Conservation (phyloP, 2,888 invertebrate genomes). For the Vandiemenella viatica region DNA sequence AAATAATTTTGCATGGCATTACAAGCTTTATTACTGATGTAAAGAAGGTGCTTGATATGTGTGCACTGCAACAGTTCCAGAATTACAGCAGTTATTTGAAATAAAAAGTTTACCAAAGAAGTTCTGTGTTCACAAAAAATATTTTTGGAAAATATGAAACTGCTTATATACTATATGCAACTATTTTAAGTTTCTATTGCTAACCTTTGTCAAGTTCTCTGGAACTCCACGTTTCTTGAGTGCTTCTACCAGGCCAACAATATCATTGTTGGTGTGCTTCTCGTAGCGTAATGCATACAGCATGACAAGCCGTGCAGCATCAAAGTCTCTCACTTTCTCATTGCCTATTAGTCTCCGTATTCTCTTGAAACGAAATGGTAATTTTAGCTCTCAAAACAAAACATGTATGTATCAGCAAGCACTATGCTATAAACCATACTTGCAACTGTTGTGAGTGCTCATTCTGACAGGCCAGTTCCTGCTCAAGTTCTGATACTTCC, state of each 20-base stretch:
- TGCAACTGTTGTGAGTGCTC: slow-evolving; percentile 64
- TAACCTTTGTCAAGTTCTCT: slow-evolving; percentile 35
- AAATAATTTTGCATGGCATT: no score
- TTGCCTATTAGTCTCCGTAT: slow-evolving; percentile 64
- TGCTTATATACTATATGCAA: no score
- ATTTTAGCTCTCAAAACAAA: neutral
- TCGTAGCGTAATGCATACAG: slow-evolving; percentile 90
- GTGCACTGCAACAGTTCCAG: no score
- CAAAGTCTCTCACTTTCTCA: slow-evolving; percentile 54
- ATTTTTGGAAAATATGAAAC: no score
- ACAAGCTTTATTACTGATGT: no score
- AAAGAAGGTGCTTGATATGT: no score
- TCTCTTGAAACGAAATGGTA: slow-evolving; percentile 33
- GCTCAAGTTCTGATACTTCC: slow-evolving; percentile 85
- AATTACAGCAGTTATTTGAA: no score
- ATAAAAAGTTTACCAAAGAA: no score
- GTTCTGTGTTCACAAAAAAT: no score
- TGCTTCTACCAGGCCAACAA: slow-evolving; percentile 56
- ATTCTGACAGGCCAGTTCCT: slow-evolving; percentile 79
- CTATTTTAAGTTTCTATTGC: neutral
- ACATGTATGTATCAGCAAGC: neutral
- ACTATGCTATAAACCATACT: no score
- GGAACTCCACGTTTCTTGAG: slow-evolving; percentile 55
- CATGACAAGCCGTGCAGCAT: slow-evolving; percentile 77
- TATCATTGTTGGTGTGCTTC: slow-evolving; percentile 71